These are phyloP conservation scores for Montifringilla adamsi DNA, from an alignment of 2,113 vertebrate genomes.

Conservation along the genomic window DNA sequence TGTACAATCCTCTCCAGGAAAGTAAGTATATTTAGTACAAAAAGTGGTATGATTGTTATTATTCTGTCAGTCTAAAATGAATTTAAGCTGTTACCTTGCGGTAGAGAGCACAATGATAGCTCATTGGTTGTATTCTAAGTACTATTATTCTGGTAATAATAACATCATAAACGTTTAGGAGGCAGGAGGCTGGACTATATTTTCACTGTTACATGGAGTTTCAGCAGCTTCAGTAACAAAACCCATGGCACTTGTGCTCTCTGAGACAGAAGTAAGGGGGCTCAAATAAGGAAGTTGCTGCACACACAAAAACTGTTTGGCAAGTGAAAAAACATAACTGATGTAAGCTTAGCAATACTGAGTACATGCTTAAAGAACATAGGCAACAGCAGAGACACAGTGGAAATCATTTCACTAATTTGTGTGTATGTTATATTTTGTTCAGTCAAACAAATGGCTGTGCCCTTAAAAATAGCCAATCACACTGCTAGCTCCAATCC, in stretches of 20 bases:
- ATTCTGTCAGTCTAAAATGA: not conserved
- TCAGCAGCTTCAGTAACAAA: not conserved
- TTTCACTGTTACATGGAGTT: not conserved
- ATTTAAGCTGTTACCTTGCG: not conserved
- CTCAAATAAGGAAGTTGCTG: not conserved
- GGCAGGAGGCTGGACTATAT: not conserved
- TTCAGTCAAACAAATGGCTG: not conserved
- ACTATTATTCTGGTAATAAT: not conserved
- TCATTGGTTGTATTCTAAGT: not conserved
- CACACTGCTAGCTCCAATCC: not conserved
- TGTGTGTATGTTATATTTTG: not conserved
- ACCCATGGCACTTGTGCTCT: not conserved
- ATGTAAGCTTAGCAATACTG: not conserved
- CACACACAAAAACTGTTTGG: not conserved
- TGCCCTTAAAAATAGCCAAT: not conserved
- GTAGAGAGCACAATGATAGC: not conserved
- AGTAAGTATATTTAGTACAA: not conserved
- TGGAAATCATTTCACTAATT: not conserved
- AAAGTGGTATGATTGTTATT: not conserved
- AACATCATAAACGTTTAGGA: not conserved
- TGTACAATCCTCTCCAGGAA: not conserved
- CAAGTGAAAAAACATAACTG: not conserved
- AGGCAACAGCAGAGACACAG: not conserved
- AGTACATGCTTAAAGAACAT: not conserved
- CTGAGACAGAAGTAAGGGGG: not conserved